Base-by-base conservation (phyloP, 2,797 vertebrate species). In the Discoglossus pictus region DNA sequence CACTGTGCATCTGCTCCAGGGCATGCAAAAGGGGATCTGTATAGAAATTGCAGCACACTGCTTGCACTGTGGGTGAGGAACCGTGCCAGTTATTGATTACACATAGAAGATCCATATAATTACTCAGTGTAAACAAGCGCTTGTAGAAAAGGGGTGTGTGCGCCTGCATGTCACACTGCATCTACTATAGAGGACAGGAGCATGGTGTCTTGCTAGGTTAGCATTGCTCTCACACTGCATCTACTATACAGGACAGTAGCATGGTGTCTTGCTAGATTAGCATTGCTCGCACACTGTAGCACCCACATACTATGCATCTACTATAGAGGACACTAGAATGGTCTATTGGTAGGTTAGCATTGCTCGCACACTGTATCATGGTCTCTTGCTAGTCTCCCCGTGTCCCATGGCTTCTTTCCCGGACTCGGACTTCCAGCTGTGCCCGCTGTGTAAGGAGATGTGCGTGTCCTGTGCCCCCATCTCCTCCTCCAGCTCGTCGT, bases 371-470 rank as follows among this genome's bases (percentile, higher is more conserved):
- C n/a, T n/a, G 74, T 61, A 65, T 77, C 61, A 66, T 24, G 72
- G 62, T 58, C 76, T n/a, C n/a, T n/a, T n/a, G n/a, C n/a, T n/a
- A n/a, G n/a, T 20, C 48, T 20, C 48, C 38, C 36, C 51, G 74
- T 79, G 80, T 84, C 86, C n/a, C 84, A 91, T 93, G 89, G 93
- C 93, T 89, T 94, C 92, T 39, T 93, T 94, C 78, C 87, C 92
- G 39, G 93, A 96, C 76, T 88, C 92, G 17, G 93, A 95, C 82
- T 90, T 94, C 83, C 94, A 96, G 88, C 84, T 91, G 61, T 96
- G 94, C 77, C 92, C 92, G 38, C 88, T 95, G 79, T 95, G 94
- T 82, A 95, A 96, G 84, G 92, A 94, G 90, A 85, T 92, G 81
- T 95, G 93, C 73, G 92, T 93, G 77, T 93, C 92, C 70, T 93